A percentile compares a stretch with the other conserved stretches of the same genome.
Evolutionary conservation across 23 tunicate species (phyloP).

Genomic region (Aplidium turbinatum): DNA sequence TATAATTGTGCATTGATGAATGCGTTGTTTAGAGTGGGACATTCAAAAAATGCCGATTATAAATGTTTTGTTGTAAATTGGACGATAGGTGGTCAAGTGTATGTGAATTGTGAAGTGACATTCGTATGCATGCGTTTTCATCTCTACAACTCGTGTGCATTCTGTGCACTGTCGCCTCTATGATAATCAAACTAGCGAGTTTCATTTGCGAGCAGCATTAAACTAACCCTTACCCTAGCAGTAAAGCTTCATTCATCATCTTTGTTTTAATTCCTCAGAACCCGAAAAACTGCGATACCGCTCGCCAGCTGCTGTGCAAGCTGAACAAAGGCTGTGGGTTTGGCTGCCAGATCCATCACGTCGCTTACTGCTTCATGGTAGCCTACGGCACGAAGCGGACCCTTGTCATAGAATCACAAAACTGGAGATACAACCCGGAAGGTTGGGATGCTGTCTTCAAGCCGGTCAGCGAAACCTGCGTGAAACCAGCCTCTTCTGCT

Average conservation of each 20-base stretch:
- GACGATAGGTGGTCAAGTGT: too few relatives aligned
- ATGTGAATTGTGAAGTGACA: too few relatives aligned
- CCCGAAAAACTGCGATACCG: conserved; percentile 66
- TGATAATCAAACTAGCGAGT: too few relatives aligned
- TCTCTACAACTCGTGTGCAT: too few relatives aligned
- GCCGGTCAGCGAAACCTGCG: conserved; percentile 76
- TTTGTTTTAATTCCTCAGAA: conserved; percentile 41
- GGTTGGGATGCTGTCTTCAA: conserved; percentile 86
- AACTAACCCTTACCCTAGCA: too few relatives aligned
- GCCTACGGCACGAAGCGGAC: conserved; percentile 91
- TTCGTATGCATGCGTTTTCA: too few relatives aligned
- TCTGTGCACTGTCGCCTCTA: too few relatives aligned
- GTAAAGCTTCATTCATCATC: not conserved
- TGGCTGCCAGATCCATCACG: conserved; percentile 93
- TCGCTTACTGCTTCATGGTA: conserved; percentile 79
- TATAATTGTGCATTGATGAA: too few relatives aligned
- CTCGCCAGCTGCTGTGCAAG: conserved; percentile 71
- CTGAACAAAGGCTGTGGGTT: conserved; percentile 88
- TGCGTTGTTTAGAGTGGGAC: too few relatives aligned
- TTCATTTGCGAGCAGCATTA: too few relatives aligned
- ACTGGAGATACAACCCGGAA: conserved; percentile 81
- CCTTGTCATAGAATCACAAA: conserved; percentile 52
- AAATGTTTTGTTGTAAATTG: too few relatives aligned
- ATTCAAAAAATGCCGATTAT: too few relatives aligned
- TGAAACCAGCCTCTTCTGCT: conserved; percentile 12